Evolutionary conservation across 2,797 vertebrate species (phyloP).

Genomic region (Aeoliscus strigatus): DNA sequence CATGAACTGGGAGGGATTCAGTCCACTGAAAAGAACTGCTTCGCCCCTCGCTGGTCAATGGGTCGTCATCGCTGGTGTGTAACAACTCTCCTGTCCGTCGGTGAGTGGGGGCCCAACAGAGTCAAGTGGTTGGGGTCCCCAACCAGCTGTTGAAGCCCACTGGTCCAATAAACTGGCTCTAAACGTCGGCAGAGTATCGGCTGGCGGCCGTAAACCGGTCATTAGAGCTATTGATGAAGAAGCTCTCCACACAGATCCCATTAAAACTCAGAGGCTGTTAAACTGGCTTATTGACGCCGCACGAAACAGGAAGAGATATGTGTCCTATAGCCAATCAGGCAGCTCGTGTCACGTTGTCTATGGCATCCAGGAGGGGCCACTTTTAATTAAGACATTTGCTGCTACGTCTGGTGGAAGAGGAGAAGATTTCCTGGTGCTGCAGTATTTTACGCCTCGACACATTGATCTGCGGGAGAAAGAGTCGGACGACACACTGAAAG

Average conservation of each 20-base stretch:
- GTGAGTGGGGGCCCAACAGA: slow-evolving; percentile 1
- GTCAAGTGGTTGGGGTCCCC: background rate
- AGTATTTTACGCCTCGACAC: slow-evolving; percentile 48
- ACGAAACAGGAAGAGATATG: slow-evolving; percentile 59
- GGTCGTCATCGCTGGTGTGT: too few relatives aligned
- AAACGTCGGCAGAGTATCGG: slow-evolving; percentile 38
- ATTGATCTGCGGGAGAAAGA: slow-evolving; percentile 30
- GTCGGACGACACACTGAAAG: slow-evolving; percentile 12
- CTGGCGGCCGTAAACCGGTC: slow-evolving; percentile 32
- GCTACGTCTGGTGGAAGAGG: slow-evolving; percentile 11
- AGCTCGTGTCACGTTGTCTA: slow-evolving; percentile 54
- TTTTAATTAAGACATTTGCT: slow-evolving; percentile 53
- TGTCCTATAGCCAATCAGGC: slow-evolving; percentile 62
- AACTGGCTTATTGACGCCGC: slow-evolving; percentile 56
- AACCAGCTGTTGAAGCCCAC: slow-evolving; percentile 18
- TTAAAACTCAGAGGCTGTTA: slow-evolving; percentile 53
- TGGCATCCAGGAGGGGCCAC: slow-evolving; percentile 42
- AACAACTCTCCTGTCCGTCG: background rate
- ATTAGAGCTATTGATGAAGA: slow-evolving; percentile 52
- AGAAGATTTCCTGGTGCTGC: slow-evolving; percentile 28
- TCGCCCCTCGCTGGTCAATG: too few relatives aligned
- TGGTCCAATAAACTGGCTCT: slow-evolving; percentile 33
- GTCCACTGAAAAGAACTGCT: too few relatives aligned
- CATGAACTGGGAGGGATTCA: too few relatives aligned
- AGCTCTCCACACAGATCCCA: slow-evolving; percentile 44